These are phyloP conservation scores for Ptilodon capucinus DNA, from an alignment of 2,888 invertebrate species.

Conservation along the genomic window DNA sequence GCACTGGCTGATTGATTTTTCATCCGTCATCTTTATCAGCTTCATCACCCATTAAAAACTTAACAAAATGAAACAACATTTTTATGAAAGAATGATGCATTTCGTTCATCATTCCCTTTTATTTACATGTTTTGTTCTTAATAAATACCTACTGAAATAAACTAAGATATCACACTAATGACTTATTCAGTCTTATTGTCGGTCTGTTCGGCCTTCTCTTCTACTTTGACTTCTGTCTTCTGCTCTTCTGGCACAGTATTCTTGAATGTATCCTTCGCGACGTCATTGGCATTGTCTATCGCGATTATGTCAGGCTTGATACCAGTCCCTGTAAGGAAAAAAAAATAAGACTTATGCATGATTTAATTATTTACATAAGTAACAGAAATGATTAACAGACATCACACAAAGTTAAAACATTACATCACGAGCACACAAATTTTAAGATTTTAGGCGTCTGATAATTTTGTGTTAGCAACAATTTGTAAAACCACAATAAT, in stretches of 20 bases:
- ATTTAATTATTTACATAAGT: neutral
- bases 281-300: constrained; percentile 40
- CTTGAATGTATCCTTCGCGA: constrained; percentile 17
- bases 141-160: constrained; percentile 46
- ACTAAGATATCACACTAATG: constrained; percentile 51
- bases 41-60: neutral
- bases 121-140: constrained; percentile 35
- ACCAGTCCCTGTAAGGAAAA: constrained; percentile 57
- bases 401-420: constrained; percentile 3
- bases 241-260: constrained; percentile 30
- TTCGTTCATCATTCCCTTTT: constrained; percentile 27
- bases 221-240: constrained; percentile 28
- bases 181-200: constrained; percentile 66
- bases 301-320: constrained; percentile 46
- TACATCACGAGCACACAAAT: too few relatives aligned
- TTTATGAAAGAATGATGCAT: constrained; percentile 3
- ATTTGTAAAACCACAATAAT: neutral
- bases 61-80: neutral
- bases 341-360: neutral
- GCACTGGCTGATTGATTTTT: too few relatives aligned
- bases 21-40: neutral
- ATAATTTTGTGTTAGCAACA: neutral
- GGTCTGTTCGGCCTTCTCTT: constrained; percentile 34
- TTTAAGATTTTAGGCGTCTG: neutral
- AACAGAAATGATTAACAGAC: neutral